Percentiles rank a stretch among this genome's conserved stretches.
phyloP scores from a whole-genome alignment of 2,113 vertebrate genomes.

The Xenopus laevis region DNA sequence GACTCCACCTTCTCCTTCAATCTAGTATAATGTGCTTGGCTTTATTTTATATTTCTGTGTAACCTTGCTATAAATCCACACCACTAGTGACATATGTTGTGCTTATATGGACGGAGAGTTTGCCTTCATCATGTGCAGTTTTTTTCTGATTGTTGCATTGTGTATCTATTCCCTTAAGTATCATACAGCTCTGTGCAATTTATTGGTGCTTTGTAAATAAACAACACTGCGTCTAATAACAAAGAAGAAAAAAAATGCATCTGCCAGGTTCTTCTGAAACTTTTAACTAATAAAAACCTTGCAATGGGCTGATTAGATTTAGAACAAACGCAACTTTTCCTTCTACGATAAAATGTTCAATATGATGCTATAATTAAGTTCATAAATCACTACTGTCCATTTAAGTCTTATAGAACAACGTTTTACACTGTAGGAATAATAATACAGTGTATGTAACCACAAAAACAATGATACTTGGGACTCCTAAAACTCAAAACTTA shows the following conservation, averaged over 20 bases:
- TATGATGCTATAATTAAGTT: constrained; percentile 45
- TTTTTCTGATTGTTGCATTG: no score
- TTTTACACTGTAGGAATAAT: constrained; percentile 34
- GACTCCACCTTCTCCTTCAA: no score
- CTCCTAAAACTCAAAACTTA: not conserved
- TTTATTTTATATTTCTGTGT: no score
- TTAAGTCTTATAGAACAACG: constrained; percentile 42
- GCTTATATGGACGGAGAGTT: no score
- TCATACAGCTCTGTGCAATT: no score
- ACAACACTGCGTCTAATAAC: no score
- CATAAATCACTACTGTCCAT: constrained; percentile 45
- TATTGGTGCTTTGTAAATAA: no score
- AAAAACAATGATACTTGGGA: constrained; percentile 29
- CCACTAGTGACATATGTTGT: no score
- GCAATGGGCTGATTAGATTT: constrained; percentile 39
- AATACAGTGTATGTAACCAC: constrained; percentile 32
- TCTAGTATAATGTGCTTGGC: no score
- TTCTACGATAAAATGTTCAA: constrained; percentile 41
- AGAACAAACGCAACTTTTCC: constrained; percentile 39
- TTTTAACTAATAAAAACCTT: constrained; percentile 31
- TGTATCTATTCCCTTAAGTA: no score
- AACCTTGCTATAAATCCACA: no score
- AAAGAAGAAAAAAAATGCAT: constrained; percentile 11
- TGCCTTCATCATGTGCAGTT: no score
- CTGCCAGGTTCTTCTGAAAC: constrained; percentile 20